A percentile compares a stretch with the other conserved stretches of the same genome.
Evolutionary conservation across 2,888 invertebrate species (phyloP).

Genomic region (Ptychoptera albimana): DNA sequence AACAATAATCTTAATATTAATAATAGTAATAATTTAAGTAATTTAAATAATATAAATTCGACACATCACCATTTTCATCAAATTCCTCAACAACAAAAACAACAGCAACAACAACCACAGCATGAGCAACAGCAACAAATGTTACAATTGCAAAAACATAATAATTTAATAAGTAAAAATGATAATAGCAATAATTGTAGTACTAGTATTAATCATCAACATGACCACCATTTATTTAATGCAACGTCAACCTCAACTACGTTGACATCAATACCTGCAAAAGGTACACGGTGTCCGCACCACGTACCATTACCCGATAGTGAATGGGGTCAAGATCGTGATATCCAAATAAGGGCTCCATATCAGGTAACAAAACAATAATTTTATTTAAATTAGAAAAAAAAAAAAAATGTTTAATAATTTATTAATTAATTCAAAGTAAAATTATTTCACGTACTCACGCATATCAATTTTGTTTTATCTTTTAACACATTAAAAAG

Average conservation of each 20-base stretch:
- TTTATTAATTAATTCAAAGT: too few species aligned
- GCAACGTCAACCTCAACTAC: constrained; percentile 12
- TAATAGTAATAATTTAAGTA: too few species aligned
- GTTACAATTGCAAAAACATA: constrained; percentile 13
- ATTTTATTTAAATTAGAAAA: background rate
- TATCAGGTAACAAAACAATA: constrained; percentile 36
- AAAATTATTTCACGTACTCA: too few species aligned
- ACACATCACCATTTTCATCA: constrained; percentile 13
- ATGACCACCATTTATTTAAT: too few species aligned
- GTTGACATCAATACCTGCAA: too few species aligned
- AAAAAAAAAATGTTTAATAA: background rate
- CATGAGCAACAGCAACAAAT: constrained; percentile 17
- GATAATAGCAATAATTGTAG: background rate
- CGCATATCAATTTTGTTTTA: too few species aligned
- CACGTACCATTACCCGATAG: constrained; percentile 49
- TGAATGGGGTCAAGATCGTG: constrained; percentile 45
- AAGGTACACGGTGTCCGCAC: constrained; percentile 35
- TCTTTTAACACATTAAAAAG: too few species aligned
- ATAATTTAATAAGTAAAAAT: background rate
- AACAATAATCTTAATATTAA: too few species aligned
- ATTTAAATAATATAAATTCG: too few species aligned
- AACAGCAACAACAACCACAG: constrained; percentile 14
- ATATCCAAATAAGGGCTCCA: constrained; percentile 43
- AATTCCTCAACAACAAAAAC: constrained; percentile 5
- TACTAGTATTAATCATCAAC: background rate